phyloP scores from a whole-genome alignment of 1,140 invertebrate genomes.

The Cherax destructor region DNA sequence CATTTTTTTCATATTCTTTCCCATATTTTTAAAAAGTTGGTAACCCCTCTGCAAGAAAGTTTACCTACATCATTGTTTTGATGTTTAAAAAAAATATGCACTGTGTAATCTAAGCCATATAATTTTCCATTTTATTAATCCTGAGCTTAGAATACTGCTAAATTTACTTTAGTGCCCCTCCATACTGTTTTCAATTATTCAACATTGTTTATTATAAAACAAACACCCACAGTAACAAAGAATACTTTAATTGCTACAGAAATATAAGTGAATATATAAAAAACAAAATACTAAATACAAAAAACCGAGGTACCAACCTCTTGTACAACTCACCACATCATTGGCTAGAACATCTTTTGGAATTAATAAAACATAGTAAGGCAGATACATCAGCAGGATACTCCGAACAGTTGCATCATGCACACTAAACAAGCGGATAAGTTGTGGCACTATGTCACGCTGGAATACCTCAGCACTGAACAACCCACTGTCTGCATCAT shows the following conservation, averaged over 20 bases:
- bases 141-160: too few relatives aligned
- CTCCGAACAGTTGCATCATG: slow-evolving; percentile 54
- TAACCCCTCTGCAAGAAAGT: too few relatives aligned
- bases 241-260: background rate
- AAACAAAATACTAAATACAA: background rate
- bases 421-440: slow-evolving; percentile 40
- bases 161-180: too few relatives aligned
- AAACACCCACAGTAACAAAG: background rate
- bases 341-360: slow-evolving; percentile 29
- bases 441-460: slow-evolving; percentile 51
- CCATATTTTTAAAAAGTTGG: too few relatives aligned
- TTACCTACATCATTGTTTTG: too few relatives aligned
- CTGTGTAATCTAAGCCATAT: too few relatives aligned
- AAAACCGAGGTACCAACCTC: background rate
- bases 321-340: slow-evolving; percentile 45
- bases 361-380: slow-evolving; percentile 41
- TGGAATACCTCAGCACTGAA: slow-evolving; percentile 40
- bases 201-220: background rate
- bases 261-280: background rate
- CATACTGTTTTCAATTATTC: too few relatives aligned
- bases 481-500: slow-evolving; percentile 14
- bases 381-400: slow-evolving; percentile 41
- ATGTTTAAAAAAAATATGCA: too few relatives aligned
- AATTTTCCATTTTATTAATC: too few relatives aligned
- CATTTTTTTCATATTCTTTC: too few relatives aligned